phyloP scores from a whole-genome alignment of 2,113 vertebrate species.

The Struthidea cinerea region DNA sequence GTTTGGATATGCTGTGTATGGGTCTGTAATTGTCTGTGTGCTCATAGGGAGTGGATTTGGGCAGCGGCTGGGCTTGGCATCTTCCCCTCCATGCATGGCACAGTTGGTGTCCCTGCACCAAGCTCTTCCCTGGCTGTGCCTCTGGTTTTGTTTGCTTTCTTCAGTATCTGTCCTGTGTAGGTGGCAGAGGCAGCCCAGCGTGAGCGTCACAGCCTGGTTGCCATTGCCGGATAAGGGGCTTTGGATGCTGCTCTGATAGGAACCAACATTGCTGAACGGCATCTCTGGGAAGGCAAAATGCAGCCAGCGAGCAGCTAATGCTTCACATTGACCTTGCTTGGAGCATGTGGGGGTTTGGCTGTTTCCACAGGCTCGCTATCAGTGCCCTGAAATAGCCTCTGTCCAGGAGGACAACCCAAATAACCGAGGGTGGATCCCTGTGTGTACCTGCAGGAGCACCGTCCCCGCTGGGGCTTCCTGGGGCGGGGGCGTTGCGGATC shows the following conservation, averaged over 20 bases:
- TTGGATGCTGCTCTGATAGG: neutral
- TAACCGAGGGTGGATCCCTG: accelerated
- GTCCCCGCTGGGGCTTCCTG: accelerated
- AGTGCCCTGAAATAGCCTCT: neutral
- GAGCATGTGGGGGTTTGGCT: neutral
- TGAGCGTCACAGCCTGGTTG: neutral
- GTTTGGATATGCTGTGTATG: neutral
- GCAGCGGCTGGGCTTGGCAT: neutral
- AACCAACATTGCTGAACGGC: neutral
- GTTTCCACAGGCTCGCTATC: neutral
- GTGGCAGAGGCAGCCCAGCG: accelerated
- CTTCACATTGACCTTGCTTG: neutral
- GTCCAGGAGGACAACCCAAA: neutral
- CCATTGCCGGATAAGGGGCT: accelerated
- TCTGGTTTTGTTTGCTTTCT: neutral
- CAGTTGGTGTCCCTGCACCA: accelerated
- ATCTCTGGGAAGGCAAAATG: neutral
- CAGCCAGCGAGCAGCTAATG: neutral
- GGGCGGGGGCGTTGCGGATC: accelerated
- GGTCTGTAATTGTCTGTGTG: accelerated
- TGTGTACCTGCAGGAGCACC: neutral
- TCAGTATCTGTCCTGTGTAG: neutral
- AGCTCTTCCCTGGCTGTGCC: neutral
- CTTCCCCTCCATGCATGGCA: accelerated
- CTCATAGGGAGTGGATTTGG: neutral